phyloP scores from a whole-genome alignment of 2,888 invertebrate genomes.

The Tiliacea aurago region DNA sequence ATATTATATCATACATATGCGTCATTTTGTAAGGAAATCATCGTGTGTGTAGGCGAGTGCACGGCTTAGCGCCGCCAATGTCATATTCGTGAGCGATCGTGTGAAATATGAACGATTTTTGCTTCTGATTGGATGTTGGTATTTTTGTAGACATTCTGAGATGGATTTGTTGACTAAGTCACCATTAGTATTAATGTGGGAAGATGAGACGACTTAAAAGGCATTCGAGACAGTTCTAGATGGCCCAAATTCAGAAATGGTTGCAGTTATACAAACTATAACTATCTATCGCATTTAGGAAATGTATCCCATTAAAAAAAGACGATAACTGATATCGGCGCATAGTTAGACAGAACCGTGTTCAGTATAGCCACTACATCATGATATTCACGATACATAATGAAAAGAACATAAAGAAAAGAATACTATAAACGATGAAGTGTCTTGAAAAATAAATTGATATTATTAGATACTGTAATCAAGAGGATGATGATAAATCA shows the following conservation, averaged over 20 bases:
- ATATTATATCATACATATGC: conserved; percentile 53
- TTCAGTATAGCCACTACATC: not conserved
- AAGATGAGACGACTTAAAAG: not conserved
- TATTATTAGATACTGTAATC: not conserved
- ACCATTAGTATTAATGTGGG: conserved; percentile 1
- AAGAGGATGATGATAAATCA: not conserved
- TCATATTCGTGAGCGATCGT: conserved; percentile 32
- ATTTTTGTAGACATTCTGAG: conserved; percentile 8
- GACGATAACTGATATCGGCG: not conserved
- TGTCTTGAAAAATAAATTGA: not conserved
- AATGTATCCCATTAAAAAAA: not conserved
- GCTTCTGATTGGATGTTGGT: conserved; percentile 28
- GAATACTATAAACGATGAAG: not conserved
- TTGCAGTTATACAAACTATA: not conserved
- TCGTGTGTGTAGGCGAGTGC: conserved; percentile 51
- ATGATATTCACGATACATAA: not conserved
- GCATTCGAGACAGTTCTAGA: not conserved
- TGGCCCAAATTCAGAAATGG: not conserved
- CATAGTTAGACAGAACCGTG: not conserved
- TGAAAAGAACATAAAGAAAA: not conserved
- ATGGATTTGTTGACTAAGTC: conserved; percentile 1
- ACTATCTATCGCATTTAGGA: not conserved
- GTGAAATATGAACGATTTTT: conserved; percentile 42
- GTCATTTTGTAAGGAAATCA: conserved; percentile 52
- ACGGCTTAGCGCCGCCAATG: conserved; percentile 53